These are phyloP conservation scores for Phalanger gymnotis DNA, from an alignment of 2,797 vertebrate genomes.

Conservation along the genomic window DNA sequence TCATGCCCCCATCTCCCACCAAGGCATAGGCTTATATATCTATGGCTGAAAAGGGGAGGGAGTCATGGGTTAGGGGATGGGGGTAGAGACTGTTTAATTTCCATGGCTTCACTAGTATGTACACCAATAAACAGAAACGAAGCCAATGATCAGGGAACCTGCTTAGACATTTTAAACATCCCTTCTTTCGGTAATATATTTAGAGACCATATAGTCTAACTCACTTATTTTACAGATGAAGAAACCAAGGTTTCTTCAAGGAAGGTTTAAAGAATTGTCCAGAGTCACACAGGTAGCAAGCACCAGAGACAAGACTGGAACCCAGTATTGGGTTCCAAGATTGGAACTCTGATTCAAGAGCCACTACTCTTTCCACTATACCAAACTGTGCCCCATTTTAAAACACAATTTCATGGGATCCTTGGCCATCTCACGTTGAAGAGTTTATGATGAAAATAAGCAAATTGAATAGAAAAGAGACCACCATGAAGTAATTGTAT, in stretches of 20 bases:
- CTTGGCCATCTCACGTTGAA: not conserved
- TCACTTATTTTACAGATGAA: not conserved
- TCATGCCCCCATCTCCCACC: not conserved
- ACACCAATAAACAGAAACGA: slow-evolving; percentile 41
- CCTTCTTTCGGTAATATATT: not conserved
- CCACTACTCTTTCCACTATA: not conserved
- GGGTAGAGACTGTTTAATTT: not conserved
- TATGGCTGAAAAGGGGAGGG: not conserved
- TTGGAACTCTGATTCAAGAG: not conserved
- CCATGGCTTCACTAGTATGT: not conserved
- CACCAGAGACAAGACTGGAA: not conserved
- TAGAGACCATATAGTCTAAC: not conserved
- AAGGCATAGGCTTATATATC: not conserved
- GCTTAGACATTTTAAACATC: slow-evolving; percentile 20
- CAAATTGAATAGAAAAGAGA: not conserved
- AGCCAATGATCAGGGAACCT: slow-evolving; percentile 5
- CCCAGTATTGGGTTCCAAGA: not conserved
- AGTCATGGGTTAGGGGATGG: not conserved
- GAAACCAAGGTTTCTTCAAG: not conserved
- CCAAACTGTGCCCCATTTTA: not conserved
- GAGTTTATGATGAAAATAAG: not conserved
- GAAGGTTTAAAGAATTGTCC: not conserved
- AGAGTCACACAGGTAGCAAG: not conserved
- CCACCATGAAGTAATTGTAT: not conserved
- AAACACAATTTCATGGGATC: not conserved